Conservation (phyloP, 2,113 vertebrate species). For the Chlorodrepanis virens region DNA sequence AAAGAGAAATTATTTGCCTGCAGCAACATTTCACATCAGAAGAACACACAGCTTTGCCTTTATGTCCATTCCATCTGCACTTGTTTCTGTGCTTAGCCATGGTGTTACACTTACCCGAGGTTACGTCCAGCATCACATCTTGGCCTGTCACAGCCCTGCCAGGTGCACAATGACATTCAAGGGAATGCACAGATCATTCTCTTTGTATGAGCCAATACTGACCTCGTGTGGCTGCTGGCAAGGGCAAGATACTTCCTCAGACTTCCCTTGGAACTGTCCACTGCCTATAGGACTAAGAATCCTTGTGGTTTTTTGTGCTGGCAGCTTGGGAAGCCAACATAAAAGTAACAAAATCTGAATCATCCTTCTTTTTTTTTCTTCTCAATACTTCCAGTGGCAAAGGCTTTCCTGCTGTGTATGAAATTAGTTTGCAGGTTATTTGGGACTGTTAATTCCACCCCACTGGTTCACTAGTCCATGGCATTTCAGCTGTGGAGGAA, state of each 20-base stretch:
- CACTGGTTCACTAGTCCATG: fast-evolving
- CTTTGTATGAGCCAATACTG: background rate
- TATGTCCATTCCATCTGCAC: fast-evolving
- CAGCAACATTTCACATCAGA: background rate
- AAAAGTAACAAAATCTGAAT: background rate
- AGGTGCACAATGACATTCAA: background rate
- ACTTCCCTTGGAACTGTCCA: background rate
- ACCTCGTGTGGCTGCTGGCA: background rate
- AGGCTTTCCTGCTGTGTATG: background rate
- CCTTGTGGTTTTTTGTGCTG: background rate
- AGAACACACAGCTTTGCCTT: background rate
- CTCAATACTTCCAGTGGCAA: background rate
- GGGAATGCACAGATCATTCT: background rate
- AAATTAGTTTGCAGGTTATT: background rate
- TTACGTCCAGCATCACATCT: background rate
- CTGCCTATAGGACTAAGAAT: background rate
- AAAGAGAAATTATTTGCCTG: background rate
- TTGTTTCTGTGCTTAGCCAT: background rate
- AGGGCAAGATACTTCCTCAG: background rate
- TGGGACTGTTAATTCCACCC: background rate
- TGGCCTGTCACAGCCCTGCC: background rate
- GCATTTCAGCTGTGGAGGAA: background rate
- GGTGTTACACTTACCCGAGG: background rate
- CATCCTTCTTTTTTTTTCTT: background rate
- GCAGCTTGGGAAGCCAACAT: background rate